Percentiles rank a stretch among this genome's conserved stretches.
Evolutionary conservation across 2,888 invertebrate species (phyloP).

Genomic region (Pachliopta kotzebuea): DNA sequence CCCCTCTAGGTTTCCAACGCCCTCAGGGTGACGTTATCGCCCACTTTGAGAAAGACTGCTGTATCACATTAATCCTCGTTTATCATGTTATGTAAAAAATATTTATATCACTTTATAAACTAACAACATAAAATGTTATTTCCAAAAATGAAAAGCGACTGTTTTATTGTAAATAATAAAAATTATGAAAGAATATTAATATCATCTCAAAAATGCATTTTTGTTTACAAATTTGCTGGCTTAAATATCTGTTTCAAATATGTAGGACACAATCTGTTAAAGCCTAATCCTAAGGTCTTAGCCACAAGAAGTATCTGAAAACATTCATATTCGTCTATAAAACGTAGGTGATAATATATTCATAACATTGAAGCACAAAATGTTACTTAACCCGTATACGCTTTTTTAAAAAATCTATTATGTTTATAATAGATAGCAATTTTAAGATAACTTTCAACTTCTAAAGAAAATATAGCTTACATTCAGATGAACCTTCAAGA

Average conservation of each 20-base stretch:
- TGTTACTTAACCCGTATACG: neutral
- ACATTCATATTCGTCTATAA: slow-evolving; percentile 42
- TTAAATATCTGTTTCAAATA: slow-evolving; percentile 17
- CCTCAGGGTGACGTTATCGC: no score
- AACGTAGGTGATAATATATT: slow-evolving; percentile 46
- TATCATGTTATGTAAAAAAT: neutral
- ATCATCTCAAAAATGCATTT: no score
- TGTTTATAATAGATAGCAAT: no score
- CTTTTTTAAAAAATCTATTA: no score
- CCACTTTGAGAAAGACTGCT: no score
- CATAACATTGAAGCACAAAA: slow-evolving; percentile 42
- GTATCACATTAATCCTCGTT: neutral
- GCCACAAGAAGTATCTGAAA: slow-evolving; percentile 41
- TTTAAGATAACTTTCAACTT: no score
- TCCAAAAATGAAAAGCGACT: neutral
- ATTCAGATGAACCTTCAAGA: no score
- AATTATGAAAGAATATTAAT: neutral
- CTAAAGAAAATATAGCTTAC: no score
- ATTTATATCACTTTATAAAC: neutral
- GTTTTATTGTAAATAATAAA: neutral
- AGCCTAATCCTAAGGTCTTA: slow-evolving; percentile 34
- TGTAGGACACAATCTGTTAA: slow-evolving; percentile 15
- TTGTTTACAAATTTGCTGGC: no score
- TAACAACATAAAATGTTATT: neutral
- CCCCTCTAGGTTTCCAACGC: no score